Percentiles rank a stretch among this genome's conserved stretches.
Evolutionary conservation across 2,888 invertebrate species (phyloP).

Genomic region (Dorcus parallelipipedus): DNA sequence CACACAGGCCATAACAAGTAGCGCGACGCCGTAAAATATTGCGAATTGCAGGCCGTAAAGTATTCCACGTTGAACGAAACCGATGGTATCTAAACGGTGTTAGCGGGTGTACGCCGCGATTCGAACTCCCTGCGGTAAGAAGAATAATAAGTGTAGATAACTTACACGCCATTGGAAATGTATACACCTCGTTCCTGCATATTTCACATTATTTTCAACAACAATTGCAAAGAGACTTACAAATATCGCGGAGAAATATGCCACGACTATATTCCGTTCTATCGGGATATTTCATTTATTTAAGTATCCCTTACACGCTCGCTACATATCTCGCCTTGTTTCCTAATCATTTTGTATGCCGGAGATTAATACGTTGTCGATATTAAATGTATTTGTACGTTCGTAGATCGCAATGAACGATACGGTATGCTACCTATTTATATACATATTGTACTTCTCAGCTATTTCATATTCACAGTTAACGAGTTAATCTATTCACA

Average conservation of each 20-base stretch:
- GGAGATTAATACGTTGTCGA: background rate
- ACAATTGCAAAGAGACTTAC: background rate
- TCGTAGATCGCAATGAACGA: background rate
- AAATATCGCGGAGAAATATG: background rate
- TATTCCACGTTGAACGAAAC: conserved; percentile 5
- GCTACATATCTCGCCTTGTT: background rate
- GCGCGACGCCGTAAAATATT: conserved; percentile 9
- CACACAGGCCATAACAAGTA: conserved; percentile 11
- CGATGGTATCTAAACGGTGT: conserved; percentile 11
- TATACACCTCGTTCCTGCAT: conserved; percentile 18
- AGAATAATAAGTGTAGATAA: conserved; percentile 22
- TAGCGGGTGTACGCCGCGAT: conserved; percentile 3
- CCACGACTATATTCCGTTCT: background rate
- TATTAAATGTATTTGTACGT: background rate
- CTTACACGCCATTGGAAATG: conserved; percentile 21
- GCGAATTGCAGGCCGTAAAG: conserved; percentile 8
- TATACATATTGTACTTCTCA: too few relatives aligned
- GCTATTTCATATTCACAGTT: too few relatives aligned
- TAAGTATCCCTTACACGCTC: background rate
- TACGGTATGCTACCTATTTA: too few relatives aligned
- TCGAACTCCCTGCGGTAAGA: conserved; percentile 6
- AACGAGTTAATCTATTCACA: too few relatives aligned
- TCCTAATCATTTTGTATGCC: background rate
- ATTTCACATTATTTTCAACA: conserved; percentile 14
- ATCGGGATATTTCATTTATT: background rate